Conservation (phyloP, 2,113 vertebrate species). For the Callithrix jacchus region DNA sequence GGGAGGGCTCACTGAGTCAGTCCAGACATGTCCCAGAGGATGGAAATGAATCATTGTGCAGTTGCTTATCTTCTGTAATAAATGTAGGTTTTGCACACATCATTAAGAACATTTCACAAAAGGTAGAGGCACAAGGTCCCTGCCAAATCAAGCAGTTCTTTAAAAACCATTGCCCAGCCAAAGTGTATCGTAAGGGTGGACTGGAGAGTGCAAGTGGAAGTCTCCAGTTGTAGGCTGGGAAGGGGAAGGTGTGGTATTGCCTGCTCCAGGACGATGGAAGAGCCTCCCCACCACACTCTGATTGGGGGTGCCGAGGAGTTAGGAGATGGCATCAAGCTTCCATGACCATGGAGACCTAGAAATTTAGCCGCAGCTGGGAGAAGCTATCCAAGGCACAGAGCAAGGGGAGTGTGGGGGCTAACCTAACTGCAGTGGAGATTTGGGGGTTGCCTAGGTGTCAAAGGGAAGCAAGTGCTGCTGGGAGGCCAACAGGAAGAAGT, state of each 20-base stretch:
- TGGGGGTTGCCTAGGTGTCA: neutral
- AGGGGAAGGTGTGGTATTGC: fast-evolving
- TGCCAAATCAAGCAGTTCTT: neutral
- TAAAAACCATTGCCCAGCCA: neutral
- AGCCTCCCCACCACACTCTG: neutral
- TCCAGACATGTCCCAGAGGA: neutral
- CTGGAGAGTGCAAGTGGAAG: neutral
- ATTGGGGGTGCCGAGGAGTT: neutral
- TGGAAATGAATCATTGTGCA: neutral
- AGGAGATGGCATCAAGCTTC: too few species aligned
- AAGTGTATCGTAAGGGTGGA: too few species aligned
- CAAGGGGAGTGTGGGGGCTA: fast-evolving
- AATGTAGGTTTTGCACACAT: neutral
- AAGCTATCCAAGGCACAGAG: neutral
- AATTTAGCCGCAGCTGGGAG: neutral
- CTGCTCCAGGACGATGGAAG: neutral
- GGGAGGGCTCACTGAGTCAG: neutral
- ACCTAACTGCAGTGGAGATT: too few species aligned
- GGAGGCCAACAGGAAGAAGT: neutral
- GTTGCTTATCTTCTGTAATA: neutral
- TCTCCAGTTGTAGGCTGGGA: neutral
- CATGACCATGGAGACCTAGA: neutral
- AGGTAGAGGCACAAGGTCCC: neutral
- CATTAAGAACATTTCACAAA: neutral
- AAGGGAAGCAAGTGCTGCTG: neutral